phyloP scores from a whole-genome alignment of 2,888 invertebrate genomes.

The Meteorus colon region DNA sequence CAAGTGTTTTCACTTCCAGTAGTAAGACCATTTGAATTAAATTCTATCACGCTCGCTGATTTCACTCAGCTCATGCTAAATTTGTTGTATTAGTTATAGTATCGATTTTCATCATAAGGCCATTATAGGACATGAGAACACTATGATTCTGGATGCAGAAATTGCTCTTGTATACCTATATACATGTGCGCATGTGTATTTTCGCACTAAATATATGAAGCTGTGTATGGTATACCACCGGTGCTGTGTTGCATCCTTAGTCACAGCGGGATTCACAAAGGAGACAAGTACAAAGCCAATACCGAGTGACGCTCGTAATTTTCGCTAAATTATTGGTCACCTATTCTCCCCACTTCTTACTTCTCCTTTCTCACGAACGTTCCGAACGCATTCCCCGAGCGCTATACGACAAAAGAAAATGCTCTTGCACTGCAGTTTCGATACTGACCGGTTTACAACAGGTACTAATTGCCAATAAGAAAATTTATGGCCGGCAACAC shows the following conservation, averaged over 20 bases:
- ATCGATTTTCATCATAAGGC: too few relatives aligned
- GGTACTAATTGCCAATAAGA: constrained; percentile 39
- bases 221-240: neutral
- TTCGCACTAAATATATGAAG: neutral
- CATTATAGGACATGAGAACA: too few relatives aligned
- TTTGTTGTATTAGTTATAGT: too few relatives aligned
- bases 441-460: constrained; percentile 38
- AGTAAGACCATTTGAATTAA: too few relatives aligned
- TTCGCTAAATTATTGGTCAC: constrained; percentile 48
- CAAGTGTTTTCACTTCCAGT: too few relatives aligned
- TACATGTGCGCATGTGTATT: too few relatives aligned
- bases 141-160: too few relatives aligned
- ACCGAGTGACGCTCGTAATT: constrained; percentile 45
- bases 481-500: constrained; percentile 36
- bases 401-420: constrained; percentile 28
- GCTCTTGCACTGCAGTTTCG: constrained; percentile 19
- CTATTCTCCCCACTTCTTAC: constrained; percentile 2
- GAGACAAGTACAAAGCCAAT: constrained; percentile 19
- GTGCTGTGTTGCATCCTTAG: constrained; percentile 6
- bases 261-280: constrained; percentile 10
- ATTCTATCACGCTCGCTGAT: too few relatives aligned
- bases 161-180: too few relatives aligned
- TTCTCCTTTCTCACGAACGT: constrained; percentile 6
- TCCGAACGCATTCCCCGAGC: constrained; percentile 20
- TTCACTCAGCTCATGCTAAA: too few relatives aligned